A percentile compares a stretch with the other conserved stretches of the same genome.
phyloP scores from a whole-genome alignment of 2,888 invertebrate species.

The Drosophila mercatorum region DNA sequence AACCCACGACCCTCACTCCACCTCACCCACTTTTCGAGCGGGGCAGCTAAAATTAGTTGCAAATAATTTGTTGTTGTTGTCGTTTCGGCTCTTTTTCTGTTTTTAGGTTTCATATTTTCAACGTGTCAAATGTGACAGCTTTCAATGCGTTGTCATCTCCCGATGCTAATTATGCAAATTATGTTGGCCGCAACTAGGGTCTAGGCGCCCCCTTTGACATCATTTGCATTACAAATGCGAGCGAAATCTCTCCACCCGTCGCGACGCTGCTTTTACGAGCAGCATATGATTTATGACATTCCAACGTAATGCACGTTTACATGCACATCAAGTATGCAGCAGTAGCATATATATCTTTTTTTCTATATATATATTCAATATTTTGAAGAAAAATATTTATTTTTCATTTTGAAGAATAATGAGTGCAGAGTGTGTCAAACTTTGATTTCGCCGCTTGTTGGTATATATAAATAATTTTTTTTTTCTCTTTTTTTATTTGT shows the following conservation, averaged over 20 bases:
- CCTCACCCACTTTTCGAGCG: constrained; percentile 11
- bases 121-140: constrained; percentile 72
- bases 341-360: neutral
- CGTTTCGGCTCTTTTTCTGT: constrained; percentile 26
- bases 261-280: constrained; percentile 19
- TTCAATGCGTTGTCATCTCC: constrained; percentile 59
- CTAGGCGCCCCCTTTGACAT: constrained; percentile 34
- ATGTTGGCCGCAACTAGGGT: constrained; percentile 2
- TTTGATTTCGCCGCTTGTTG: constrained; percentile 23
- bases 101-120: constrained; percentile 33
- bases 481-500: neutral
- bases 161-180: constrained; percentile 74
- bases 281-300: constrained; percentile 63
- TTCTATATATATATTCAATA: constrained; percentile 4
- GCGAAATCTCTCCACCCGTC: constrained; percentile 30
- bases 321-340: constrained; percentile 14
- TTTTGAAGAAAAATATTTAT: constrained; percentile 4
- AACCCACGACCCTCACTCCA: neutral
- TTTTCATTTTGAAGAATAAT: constrained; percentile 20
- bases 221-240: constrained; percentile 67
- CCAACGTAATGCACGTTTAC: constrained; percentile 36
- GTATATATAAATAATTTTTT: neutral
- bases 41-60: constrained; percentile 65
- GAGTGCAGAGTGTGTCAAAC: constrained; percentile 33
- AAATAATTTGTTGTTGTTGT: constrained; percentile 55